Base-by-base conservation (phyloP, 2,888 invertebrate species). In the Bembecia ichneumoniformis region DNA sequence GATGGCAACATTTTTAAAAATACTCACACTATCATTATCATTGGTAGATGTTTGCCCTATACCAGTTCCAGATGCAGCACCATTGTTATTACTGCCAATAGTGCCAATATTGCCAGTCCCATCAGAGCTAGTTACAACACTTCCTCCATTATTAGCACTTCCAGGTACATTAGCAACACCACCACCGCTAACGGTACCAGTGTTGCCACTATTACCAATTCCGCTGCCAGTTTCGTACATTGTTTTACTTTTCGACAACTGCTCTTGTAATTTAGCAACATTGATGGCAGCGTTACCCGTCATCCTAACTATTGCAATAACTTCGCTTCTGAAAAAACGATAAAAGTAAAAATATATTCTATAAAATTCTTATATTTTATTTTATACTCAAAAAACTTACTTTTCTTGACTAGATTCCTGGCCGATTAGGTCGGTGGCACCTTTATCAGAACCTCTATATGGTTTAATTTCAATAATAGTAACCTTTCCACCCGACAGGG, bases 401-500 rank as follows among this genome's bases (percentile, higher is more conserved):
- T 84, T 89, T 59, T 90, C 90, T 66, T 89, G 89, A 71, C 88
- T 84, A 68, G 82, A 83, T 50, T 15, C 44, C 46, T 82, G 82
- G 47, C 86, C 77, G 58, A 66, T 84, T 35, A 86, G 73, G 71
- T 90, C 89, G 51, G 88, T 87, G 48, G 87, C 89, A 46, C 88
- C 88, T 46, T 88, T 87, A 53, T 89, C 89, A 54, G 78, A 80
- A 0, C 90, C 89, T 59, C 75, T 87, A 60, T 93, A 92, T 0
- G 94, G 92, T 54, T 92, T 90, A 45, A 95, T 91, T 51, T 93
- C 91, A 62, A 93, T 89, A 50, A 96, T 93, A 47, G 89, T 90
- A 1, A 95, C 93, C 70, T 90, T 91, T 3, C 93, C 94, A 1
- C 96, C 96, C 0, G 96, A 95, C 44, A 95, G 89, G 20, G 92